Evolutionary conservation across 53 echinoderm and acorn worm genomes (phyloP).

Genomic region (Holothuria scabra): DNA sequence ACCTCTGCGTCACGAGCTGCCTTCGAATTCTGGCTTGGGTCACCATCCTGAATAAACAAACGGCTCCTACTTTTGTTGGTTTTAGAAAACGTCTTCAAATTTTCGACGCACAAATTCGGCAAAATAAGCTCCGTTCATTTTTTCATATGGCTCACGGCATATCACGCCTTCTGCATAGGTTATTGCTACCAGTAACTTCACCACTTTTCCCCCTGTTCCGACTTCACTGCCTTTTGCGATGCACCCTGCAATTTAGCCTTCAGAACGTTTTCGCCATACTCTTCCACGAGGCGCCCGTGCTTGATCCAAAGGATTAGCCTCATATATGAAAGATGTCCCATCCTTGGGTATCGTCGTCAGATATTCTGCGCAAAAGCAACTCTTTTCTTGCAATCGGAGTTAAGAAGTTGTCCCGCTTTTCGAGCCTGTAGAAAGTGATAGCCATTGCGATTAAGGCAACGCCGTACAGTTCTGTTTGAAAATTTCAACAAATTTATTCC

Average conservation of each 20-base stretch:
- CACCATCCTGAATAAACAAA: constrained; percentile 39
- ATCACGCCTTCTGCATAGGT: constrained; percentile 37
- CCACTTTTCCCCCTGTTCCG: constrained; percentile 29
- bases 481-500: no score
- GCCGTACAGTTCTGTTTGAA: no score
- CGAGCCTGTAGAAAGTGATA: no score
- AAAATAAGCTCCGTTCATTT: constrained; percentile 32
- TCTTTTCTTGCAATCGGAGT: no score
- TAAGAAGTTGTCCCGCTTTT: no score
- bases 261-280: constrained; percentile 39
- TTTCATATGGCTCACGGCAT: constrained; percentile 24
- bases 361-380: no score
- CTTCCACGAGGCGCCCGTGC: constrained; percentile 24
- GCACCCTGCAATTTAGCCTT: constrained; percentile 28
- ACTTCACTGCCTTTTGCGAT: constrained; percentile 42
- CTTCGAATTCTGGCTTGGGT: constrained; percentile 21
- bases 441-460: no score
- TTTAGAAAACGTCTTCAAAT: constrained; percentile 1
- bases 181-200: constrained; percentile 42
- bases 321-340: no score
- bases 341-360: no score
- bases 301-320: no score
- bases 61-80: constrained; percentile 7
- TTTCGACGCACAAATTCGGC: constrained; percentile 29
- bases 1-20: constrained; percentile 10